Evolutionary conservation across 92 coral and sea anemone species (phyloP), one percentile per base, ranked within the genome.

Genomic region (Actinernus sp.): DNA sequence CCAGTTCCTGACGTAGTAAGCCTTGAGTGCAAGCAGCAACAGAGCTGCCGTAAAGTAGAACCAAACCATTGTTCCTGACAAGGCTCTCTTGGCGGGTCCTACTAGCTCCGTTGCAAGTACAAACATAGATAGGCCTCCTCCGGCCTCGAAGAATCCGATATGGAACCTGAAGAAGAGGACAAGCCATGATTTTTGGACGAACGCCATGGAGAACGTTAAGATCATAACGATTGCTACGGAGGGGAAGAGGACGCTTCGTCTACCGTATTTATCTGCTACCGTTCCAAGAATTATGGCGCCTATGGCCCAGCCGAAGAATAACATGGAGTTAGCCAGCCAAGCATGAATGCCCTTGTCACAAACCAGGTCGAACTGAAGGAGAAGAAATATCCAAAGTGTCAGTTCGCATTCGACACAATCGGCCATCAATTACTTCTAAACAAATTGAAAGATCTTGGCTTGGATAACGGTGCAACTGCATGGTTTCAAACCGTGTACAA

Each of bases 101-200:
- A 90, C 97, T 45, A 90, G 72, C 47, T 90, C 97, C 8, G 90
- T 79, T 24, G 93, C 84, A 43, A 90, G 33, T 19, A 90, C 88
- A 34, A 86, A 86, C 82, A 86, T 71, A 0, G 87, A 74, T 4
- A 90, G 71, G 18, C 69, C 62, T 31, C 81, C 64, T 31, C 97
- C 97, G 14, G 78, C 92, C 17, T 75, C 77, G 27, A 90, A 82
- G 37, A 84, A 75, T 0, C 97, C 97, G 40, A 76, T 65, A 13
- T 71, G 24, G 16, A 72, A 58, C 16, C 97, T 79, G 6, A 88
- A 65, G 14, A 87, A 27, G 12, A 88, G 60, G 34, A 90, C 71
- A 1, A 63, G 49, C 93, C 93, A 91, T 23, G 55, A 64, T 31
- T 47, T 61, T 5, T 80, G 68, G 37, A 88, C 81, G 47, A 91